phyloP scores from a whole-genome alignment of 2,797 vertebrate genomes.

The Xenentodon cancila region DNA sequence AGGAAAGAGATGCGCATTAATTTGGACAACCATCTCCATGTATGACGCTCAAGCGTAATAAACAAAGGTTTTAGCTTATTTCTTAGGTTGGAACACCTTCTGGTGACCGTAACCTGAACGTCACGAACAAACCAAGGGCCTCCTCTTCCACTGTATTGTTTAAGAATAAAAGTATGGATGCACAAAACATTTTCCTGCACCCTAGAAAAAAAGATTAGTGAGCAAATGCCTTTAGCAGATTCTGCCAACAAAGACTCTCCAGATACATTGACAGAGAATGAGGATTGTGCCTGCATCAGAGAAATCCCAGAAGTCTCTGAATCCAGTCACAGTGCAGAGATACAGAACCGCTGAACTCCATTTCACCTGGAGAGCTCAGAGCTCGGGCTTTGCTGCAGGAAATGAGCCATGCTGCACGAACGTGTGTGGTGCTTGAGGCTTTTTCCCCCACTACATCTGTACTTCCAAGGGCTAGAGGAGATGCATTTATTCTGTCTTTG shows the following conservation, averaged over 20 bases:
- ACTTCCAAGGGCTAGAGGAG: slow-evolving; percentile 28
- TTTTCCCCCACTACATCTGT: slow-evolving; percentile 23
- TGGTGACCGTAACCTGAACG: no score
- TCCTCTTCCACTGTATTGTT: no score
- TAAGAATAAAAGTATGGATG: no score
- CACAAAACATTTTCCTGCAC: background rate
- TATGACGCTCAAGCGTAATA: no score
- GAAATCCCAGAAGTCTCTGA: background rate
- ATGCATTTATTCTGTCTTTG: slow-evolving; percentile 36
- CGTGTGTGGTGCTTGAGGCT: slow-evolving; percentile 20
- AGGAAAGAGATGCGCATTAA: no score
- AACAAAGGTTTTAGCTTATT: no score
- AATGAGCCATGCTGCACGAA: slow-evolving; percentile 22
- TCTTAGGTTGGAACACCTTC: no score
- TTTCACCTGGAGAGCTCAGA: slow-evolving; percentile 35
- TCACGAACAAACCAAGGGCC: no score
- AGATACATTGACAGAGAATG: background rate
- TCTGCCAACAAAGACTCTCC: slow-evolving; percentile 1
- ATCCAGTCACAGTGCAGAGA: slow-evolving; percentile 14
- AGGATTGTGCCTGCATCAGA: background rate
- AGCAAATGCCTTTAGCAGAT: background rate
- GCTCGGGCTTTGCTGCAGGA: slow-evolving; percentile 48
- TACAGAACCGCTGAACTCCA: slow-evolving; percentile 34
- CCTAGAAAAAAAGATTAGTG: background rate
- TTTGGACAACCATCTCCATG: no score